Conservation (phyloP, 1,140 invertebrate genomes). For the Oryzaephilus surinamensis region DNA sequence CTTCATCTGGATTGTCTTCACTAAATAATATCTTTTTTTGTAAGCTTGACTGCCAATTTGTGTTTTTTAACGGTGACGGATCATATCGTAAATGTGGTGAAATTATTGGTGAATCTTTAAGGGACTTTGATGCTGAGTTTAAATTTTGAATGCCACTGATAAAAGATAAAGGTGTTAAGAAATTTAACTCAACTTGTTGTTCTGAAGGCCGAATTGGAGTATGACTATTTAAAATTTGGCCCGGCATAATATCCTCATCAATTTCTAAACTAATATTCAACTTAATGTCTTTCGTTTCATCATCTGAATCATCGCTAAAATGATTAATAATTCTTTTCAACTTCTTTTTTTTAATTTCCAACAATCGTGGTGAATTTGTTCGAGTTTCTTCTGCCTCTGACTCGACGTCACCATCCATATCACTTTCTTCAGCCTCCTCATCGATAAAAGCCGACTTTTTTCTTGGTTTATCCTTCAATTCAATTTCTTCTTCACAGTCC, state of each 20-base stretch:
- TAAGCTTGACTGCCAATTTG: slow-evolving; percentile 14
- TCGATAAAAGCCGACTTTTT: slow-evolving; percentile 26
- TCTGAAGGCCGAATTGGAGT: neutral
- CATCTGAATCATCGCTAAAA: slow-evolving; percentile 27
- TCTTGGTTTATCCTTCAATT: slow-evolving; percentile 16
- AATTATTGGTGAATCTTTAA: slow-evolving; percentile 9
- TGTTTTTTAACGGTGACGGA: slow-evolving; percentile 24
- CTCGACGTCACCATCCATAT: slow-evolving; percentile 31
- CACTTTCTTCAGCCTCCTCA: slow-evolving; percentile 26
- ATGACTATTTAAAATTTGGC: slow-evolving; percentile 8
- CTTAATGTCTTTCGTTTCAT: slow-evolving; percentile 14
- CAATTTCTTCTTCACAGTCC: slow-evolving; percentile 26
- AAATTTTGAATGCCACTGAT: slow-evolving; percentile 28
- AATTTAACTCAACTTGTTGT: slow-evolving; percentile 20
- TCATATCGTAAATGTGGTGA: slow-evolving; percentile 17
- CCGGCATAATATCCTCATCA: slow-evolving; percentile 22
- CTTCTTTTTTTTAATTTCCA: slow-evolving; percentile 26
- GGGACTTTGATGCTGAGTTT: slow-evolving; percentile 23
- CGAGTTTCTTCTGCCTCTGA: slow-evolving; percentile 26
- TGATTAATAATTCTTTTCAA: slow-evolving; percentile 30
- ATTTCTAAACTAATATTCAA: neutral
- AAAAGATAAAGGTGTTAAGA: slow-evolving; percentile 24
- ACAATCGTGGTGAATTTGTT: slow-evolving; percentile 15
- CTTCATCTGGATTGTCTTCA: no score
- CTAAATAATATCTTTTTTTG: slow-evolving; percentile 38